A percentile compares a stretch with the other conserved stretches of the same genome.
Evolutionary conservation across 2,113 vertebrate species (phyloP).

Genomic region (Gallinago jamesoni): DNA sequence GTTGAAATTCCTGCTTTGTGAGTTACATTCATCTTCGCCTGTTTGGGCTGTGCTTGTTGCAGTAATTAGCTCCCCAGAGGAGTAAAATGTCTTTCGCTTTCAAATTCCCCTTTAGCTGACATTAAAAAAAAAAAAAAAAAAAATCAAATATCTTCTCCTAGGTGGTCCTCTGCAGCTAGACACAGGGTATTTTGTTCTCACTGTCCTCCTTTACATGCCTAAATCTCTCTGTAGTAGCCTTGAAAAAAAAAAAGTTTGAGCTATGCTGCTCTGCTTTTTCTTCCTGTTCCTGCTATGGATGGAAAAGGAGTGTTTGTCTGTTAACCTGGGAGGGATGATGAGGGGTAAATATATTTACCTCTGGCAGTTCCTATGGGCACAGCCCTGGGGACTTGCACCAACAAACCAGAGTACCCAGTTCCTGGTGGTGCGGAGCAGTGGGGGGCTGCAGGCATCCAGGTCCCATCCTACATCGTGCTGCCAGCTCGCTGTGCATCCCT

Average conservation of each 20-base stretch:
- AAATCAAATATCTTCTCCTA: background rate
- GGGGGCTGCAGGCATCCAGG: background rate
- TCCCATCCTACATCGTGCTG: background rate
- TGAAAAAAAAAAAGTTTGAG: background rate
- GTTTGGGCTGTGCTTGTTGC: slow-evolving; percentile 37
- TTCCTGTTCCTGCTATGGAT: background rate
- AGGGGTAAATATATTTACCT: background rate
- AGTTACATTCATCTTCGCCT: slow-evolving; percentile 6
- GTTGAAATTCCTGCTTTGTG: slow-evolving; percentile 16
- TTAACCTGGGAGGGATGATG: background rate
- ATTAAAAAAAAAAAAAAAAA: slow-evolving; percentile 2
- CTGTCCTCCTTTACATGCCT: background rate
- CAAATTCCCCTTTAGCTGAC: slow-evolving; percentile 59
- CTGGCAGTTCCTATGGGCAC: background rate
- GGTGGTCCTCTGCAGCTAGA: slow-evolving; percentile 15
- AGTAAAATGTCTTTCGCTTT: slow-evolving; percentile 58
- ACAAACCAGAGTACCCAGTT: background rate
- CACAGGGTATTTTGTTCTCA: slow-evolving; percentile 1
- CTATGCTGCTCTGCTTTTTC: background rate
- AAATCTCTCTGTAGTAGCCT: background rate
- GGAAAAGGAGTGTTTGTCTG: background rate
- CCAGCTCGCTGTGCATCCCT: background rate
- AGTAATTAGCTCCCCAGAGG: slow-evolving; percentile 65
- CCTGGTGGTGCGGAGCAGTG: background rate
- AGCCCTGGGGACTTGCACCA: background rate